phyloP scores from a whole-genome alignment of 2,797 vertebrate genomes.

The Pristis pectinata region DNA sequence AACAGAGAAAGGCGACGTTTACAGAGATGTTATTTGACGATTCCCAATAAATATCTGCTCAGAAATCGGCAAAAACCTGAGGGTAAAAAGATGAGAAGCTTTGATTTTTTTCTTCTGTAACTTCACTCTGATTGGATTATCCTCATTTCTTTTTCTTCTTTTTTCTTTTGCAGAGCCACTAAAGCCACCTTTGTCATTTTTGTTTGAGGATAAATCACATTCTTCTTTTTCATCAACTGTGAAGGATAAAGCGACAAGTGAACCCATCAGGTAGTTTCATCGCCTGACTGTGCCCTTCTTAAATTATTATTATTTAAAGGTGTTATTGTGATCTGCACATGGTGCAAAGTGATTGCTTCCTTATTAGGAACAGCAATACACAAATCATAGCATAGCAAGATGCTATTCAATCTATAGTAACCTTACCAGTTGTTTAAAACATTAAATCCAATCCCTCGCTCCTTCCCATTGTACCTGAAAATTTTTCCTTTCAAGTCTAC shows the following conservation, averaged over 20 bases:
- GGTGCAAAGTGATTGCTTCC: not conserved
- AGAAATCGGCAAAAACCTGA: conserved; percentile 83
- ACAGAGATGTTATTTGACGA: conserved; percentile 92
- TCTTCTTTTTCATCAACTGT: conserved; percentile 95
- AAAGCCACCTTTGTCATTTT: conserved; percentile 78
- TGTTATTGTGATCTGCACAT: too few species aligned
- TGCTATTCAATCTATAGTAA: not conserved
- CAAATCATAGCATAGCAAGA: not conserved
- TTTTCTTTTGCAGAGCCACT: conserved; percentile 61
- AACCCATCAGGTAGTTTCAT: conserved; percentile 78
- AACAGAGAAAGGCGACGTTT: conserved; percentile 88
- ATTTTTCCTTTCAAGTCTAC: not conserved
- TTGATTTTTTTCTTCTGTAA: not conserved
- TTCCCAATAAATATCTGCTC: conserved; percentile 96
- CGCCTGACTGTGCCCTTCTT: not conserved
- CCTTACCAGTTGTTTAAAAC: not conserved
- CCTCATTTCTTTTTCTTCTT: conserved; percentile 34
- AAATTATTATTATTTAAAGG: not conserved
- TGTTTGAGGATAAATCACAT: conserved; percentile 95
- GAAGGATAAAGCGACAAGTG: conserved; percentile 98
- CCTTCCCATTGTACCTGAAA: not conserved
- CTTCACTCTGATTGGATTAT: not conserved
- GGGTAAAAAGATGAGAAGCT: conserved; percentile 57
- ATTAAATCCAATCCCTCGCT: not conserved
- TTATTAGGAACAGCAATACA: not conserved